Percentiles rank a stretch among this genome's conserved stretches.
phyloP scores from a whole-genome alignment of 2,113 vertebrate genomes.

The Gasterosteus aculeatus region DNA sequence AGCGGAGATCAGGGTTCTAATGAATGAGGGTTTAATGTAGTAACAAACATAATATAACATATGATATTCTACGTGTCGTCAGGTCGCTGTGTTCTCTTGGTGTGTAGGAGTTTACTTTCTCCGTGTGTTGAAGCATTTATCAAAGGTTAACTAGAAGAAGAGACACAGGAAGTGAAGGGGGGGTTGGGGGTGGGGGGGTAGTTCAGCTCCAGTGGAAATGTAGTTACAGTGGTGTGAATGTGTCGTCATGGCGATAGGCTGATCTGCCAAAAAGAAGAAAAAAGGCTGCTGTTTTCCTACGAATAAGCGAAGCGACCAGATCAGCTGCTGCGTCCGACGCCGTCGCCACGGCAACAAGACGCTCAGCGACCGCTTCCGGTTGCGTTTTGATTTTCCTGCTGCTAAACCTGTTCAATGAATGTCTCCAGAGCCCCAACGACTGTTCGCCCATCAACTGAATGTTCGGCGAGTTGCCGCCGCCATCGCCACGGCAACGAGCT shows the following conservation, averaged over 20 bases:
- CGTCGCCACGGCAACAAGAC: no score
- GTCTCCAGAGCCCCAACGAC: constrained; percentile 73
- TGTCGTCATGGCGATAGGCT: constrained; percentile 49
- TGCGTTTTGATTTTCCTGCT: constrained; percentile 63
- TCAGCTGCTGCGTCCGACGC: constrained; percentile 58
- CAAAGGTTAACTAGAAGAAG: constrained; percentile 61
- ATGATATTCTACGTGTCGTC: constrained; percentile 82
- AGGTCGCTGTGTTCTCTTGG: constrained; percentile 80
- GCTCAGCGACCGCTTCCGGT: not conserved
- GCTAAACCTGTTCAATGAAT: constrained; percentile 76
- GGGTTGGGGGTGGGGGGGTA: constrained; percentile 3
- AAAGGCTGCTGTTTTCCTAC: constrained; percentile 38
- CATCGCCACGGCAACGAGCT: not conserved
- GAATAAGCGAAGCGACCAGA: not conserved
- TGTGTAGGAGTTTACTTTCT: constrained; percentile 81
- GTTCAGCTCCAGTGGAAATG: constrained; percentile 61
- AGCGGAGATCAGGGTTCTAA: constrained; percentile 81
- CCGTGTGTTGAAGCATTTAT: constrained; percentile 80
- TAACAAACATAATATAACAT: constrained; percentile 61
- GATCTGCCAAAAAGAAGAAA: not conserved
- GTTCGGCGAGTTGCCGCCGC: constrained; percentile 52
- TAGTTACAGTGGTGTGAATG: constrained; percentile 77
- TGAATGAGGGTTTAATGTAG: constrained; percentile 77
- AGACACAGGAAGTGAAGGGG: not conserved
- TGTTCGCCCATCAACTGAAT: constrained; percentile 79